Percentiles rank a stretch among this genome's conserved stretches.
phyloP scores from a whole-genome alignment of 2,113 vertebrate species.

The Caranx melampygus region DNA sequence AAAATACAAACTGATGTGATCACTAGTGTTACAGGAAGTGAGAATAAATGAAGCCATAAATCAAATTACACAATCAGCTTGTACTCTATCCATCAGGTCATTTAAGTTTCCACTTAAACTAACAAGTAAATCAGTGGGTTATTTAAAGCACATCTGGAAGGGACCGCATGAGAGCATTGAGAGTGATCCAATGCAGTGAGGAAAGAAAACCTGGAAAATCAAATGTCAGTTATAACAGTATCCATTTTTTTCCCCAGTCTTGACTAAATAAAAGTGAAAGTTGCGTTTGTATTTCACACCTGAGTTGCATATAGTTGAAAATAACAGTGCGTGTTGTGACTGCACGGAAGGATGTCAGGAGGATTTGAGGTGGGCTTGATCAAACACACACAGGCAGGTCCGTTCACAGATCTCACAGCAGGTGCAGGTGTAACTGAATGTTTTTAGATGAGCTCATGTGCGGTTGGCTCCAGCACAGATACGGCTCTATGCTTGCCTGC shows the following conservation, averaged over 20 bases:
- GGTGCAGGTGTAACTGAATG: not conserved
- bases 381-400: conserved; percentile 10
- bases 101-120: too few species aligned
- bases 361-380: not conserved
- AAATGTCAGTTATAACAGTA: not conserved
- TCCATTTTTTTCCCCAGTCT: too few species aligned
- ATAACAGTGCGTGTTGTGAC: not conserved
- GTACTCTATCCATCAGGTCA: too few species aligned
- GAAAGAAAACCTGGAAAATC: not conserved
- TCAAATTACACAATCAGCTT: too few species aligned
- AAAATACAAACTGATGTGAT: not conserved
- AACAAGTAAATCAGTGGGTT: too few species aligned
- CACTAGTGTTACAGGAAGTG: too few species aligned
- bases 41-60: too few species aligned
- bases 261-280: too few species aligned
- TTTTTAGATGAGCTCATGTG: conserved; percentile 17
- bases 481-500: not conserved
- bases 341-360: not conserved
- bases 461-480: conserved; percentile 8
- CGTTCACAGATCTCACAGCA: conserved; percentile 9
- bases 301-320: not conserved
- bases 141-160: not conserved
- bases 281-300: too few species aligned
- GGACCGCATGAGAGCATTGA: not conserved
- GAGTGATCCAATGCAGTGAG: not conserved